Evolutionary conservation across 2,113 vertebrate species (phyloP).

Genomic region (Sterrhoptilus dennistouni): DNA sequence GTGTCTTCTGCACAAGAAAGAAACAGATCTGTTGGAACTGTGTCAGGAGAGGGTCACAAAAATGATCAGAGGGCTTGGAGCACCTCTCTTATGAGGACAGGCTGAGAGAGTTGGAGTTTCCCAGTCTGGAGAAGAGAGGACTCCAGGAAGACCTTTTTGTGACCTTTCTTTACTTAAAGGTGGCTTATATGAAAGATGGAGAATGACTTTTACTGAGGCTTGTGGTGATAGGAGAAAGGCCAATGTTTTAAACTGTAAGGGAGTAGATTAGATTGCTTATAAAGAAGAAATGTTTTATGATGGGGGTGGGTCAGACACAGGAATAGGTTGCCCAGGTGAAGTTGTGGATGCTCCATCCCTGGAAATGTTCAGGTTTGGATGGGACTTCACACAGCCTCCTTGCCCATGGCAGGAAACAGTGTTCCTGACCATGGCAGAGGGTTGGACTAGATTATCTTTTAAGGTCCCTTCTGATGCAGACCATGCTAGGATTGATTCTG

Average conservation of each 20-base stretch:
- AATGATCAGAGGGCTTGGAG: neutral
- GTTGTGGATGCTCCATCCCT: neutral
- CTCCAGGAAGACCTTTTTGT: neutral
- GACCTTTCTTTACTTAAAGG: neutral
- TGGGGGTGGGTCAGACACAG: neutral
- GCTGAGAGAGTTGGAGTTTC: neutral
- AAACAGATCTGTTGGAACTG: accelerated
- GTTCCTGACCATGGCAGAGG: neutral
- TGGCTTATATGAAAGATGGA: neutral
- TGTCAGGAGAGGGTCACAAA: neutral
- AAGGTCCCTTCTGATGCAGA: neutral
- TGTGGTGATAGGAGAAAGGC: neutral
- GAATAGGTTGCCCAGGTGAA: neutral
- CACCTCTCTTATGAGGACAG: neutral
- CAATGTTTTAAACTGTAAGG: neutral
- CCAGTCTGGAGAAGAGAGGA: neutral
- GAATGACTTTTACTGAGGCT: neutral
- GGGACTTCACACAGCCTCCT: neutral
- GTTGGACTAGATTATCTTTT: neutral
- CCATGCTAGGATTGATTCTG: neutral
- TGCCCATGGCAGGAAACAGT: neutral
- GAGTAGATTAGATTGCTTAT: neutral
- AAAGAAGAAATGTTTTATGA: neutral
- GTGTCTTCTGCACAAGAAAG: neutral
- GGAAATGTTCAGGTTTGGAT: neutral